Conservation (phyloP, 2,888 invertebrate species). For the Ophioninae sp. region DNA sequence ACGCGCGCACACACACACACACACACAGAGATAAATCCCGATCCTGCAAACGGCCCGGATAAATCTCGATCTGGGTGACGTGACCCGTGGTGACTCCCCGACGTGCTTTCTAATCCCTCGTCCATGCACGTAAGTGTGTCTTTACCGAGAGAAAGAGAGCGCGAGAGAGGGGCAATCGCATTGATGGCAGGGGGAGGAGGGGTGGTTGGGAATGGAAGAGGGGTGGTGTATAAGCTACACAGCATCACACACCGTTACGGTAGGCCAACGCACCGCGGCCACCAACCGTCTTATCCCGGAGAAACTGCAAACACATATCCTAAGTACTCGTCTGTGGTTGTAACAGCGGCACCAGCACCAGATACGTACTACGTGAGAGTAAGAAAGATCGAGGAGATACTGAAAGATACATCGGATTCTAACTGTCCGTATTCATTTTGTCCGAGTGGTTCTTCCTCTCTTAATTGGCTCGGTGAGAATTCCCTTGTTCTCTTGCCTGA, state of each 20-base stretch:
- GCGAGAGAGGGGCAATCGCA: slow-evolving; percentile 3
- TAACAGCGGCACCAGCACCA: too few relatives aligned
- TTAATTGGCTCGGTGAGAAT: slow-evolving; percentile 34
- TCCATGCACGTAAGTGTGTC: slow-evolving; percentile 64
- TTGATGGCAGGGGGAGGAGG: slow-evolving; percentile 1
- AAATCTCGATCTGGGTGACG: slow-evolving; percentile 73
- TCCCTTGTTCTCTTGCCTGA: neutral
- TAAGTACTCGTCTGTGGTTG: too few relatives aligned
- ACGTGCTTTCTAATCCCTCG: slow-evolving; percentile 74
- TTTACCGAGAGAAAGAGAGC: slow-evolving; percentile 14
- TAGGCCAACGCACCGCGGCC: too few relatives aligned
- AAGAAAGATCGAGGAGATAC: slow-evolving; percentile 32
- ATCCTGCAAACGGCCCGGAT: slow-evolving; percentile 68
- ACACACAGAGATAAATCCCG: slow-evolving; percentile 68
- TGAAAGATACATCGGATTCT: slow-evolving; percentile 51
- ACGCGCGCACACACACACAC: slow-evolving; percentile 9
- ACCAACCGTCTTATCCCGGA: too few relatives aligned
- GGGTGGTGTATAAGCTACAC: too few relatives aligned
- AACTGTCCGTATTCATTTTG: slow-evolving; percentile 53
- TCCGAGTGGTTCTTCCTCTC: slow-evolving; percentile 32
- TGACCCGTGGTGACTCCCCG: slow-evolving; percentile 68
- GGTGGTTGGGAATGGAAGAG: too few relatives aligned
- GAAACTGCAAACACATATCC: too few relatives aligned
- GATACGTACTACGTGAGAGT: too few relatives aligned
- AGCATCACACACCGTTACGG: too few relatives aligned